Evolutionary conservation across 2,888 invertebrate genomes (phyloP).

Genomic region (Branchipolynoe longqiensis): DNA sequence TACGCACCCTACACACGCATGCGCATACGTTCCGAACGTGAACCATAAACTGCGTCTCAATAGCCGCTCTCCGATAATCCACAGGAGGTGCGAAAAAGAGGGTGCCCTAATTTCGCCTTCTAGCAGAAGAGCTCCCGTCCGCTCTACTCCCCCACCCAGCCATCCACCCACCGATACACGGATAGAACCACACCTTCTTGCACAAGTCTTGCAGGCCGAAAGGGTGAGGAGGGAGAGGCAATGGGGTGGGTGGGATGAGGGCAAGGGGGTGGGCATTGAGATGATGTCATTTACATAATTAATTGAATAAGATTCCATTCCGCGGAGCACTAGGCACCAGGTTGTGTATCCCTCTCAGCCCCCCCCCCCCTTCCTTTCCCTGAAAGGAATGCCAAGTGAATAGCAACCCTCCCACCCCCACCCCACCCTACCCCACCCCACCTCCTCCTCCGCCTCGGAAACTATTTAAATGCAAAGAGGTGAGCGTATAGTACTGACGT

Average conservation of each 20-base stretch:
- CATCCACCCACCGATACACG: too few species aligned
- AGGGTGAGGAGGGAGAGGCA: too few species aligned
- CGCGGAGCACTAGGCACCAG: constrained; percentile 39
- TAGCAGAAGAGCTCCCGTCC: constrained; percentile 31
- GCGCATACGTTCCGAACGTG: too few species aligned
- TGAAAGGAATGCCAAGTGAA: too few species aligned
- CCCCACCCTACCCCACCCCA: too few species aligned
- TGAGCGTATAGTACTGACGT: too few species aligned
- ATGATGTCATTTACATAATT: constrained; percentile 47
- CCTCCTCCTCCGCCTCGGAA: too few species aligned
- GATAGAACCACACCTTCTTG: constrained; percentile 41
- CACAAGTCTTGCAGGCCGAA: not conserved
- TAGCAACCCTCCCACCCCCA: too few species aligned
- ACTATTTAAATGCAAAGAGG: too few species aligned
- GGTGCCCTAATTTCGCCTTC: not conserved
- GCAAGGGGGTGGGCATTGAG: too few species aligned
- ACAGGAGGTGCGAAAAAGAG: constrained; percentile 16
- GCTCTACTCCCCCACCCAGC: not conserved
- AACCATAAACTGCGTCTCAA: not conserved
- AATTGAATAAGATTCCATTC: constrained; percentile 40
- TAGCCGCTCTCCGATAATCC: not conserved
- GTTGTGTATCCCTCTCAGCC: not conserved
- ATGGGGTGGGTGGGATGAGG: too few species aligned
- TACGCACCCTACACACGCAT: too few species aligned
- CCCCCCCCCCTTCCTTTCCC: not conserved